Evolutionary conservation across 2,888 invertebrate species (phyloP).

Genomic region (Catocala nupta): DNA sequence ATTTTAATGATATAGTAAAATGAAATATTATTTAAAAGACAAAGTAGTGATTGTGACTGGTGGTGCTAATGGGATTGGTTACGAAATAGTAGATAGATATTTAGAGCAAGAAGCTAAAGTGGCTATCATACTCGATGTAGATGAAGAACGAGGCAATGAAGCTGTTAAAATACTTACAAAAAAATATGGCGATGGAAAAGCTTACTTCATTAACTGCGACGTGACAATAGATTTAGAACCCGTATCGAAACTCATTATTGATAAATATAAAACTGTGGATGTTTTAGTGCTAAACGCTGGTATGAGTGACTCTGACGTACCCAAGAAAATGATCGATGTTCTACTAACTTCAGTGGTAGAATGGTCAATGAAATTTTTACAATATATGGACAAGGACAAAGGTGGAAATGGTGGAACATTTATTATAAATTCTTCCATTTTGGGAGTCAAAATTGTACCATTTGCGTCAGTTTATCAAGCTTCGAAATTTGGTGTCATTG

Average conservation of each 20-base stretch:
- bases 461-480: slow-evolving; percentile 54
- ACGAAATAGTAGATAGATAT: slow-evolving; percentile 74
- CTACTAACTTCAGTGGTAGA: slow-evolving; percentile 38
- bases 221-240: slow-evolving; percentile 29
- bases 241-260: slow-evolving; percentile 20
- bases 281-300: slow-evolving; percentile 34
- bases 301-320: background rate
- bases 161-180: slow-evolving; percentile 17
- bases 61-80: slow-evolving; percentile 85
- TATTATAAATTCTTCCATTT: slow-evolving; percentile 79
- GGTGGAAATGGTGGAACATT: slow-evolving; percentile 86
- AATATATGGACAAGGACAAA: slow-evolving; percentile 81
- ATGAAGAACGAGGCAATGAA: slow-evolving; percentile 20
- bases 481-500: slow-evolving; percentile 83
- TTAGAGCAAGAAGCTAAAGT: slow-evolving; percentile 68
- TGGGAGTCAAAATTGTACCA: slow-evolving; percentile 31
- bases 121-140: slow-evolving; percentile 36
- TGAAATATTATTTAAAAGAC: slow-evolving; percentile 46
- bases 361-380: slow-evolving; percentile 74
- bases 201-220: slow-evolving; percentile 52
- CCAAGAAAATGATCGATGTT: slow-evolving; percentile 21
- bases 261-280: slow-evolving; percentile 27
- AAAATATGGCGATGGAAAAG: slow-evolving; percentile 31
- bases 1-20: slow-evolving; percentile 11
- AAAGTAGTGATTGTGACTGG: slow-evolving; percentile 77